A percentile compares a stretch with the other conserved stretches of the same genome.
Evolutionary conservation across 2,888 invertebrate species (phyloP).

Genomic region (Serripes groenlandicus): DNA sequence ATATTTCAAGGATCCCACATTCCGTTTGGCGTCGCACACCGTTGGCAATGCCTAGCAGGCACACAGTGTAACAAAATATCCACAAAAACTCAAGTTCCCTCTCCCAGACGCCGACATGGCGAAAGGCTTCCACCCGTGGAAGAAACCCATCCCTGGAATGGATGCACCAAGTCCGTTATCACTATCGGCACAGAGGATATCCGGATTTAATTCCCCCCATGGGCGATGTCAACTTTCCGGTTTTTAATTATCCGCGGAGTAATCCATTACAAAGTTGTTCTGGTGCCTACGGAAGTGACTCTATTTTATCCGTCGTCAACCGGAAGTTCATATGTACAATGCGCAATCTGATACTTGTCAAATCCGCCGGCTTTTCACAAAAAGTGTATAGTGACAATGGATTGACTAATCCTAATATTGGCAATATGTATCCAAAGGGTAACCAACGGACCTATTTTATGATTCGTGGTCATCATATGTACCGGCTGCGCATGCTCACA

Average conservation of each 20-base stretch:
- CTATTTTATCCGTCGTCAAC: slow-evolving; percentile 91
- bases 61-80: slow-evolving; percentile 99
- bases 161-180: slow-evolving; percentile 74
- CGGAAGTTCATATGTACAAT: slow-evolving; percentile 89
- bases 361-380: slow-evolving; percentile 80
- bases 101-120: slow-evolving; percentile 97
- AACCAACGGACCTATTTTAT: slow-evolving; percentile 91
- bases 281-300: slow-evolving; percentile 87
- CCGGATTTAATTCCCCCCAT: slow-evolving; percentile 72
- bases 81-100: slow-evolving; percentile 97
- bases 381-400: slow-evolving; percentile 78
- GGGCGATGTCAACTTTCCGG: slow-evolving; percentile 72
- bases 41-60: slow-evolving; percentile 98
- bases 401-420: slow-evolving; percentile 69
- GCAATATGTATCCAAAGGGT: slow-evolving; percentile 92
- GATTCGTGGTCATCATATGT: slow-evolving; percentile 98
- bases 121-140: slow-evolving; percentile 87
- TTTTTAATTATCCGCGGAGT: slow-evolving; percentile 71
- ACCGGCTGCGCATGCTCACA: slow-evolving; percentile 87
- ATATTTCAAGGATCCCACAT: slow-evolving; percentile 49
- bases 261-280: slow-evolving; percentile 66
- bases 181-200: slow-evolving; percentile 73
- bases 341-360: too few species aligned
- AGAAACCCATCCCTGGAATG: slow-evolving; percentile 71
- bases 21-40: slow-evolving; percentile 90